Evolutionary conservation across 2,888 invertebrate species (phyloP), one percentile per base, ranked within the genome.

Genomic region (Ormyrus thymus): DNA sequence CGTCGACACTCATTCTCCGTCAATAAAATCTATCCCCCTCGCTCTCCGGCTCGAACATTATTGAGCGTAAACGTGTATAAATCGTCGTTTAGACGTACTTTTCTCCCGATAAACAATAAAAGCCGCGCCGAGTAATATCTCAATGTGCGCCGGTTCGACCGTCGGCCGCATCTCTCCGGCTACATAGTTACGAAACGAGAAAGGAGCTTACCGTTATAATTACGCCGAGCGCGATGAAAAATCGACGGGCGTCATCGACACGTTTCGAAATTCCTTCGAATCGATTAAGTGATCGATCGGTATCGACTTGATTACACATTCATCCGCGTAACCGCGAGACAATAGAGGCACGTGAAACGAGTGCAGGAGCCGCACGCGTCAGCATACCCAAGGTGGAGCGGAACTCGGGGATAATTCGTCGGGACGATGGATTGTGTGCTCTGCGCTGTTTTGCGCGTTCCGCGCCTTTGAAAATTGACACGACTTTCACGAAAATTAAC

Each of bases 401-500:
- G 66, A 29, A 43, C 62, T 7, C 7, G 56, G 48, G 56, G 58
- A 48, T 65, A 58, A 66, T 74, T 45, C 7, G 13, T 13, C 51
- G 58, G 13, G 43, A 55, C 29, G 53, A 74, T 48, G 73, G 50
- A 66, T 74, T 64, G 15, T 43, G 10, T 48, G 56, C n/a, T 48
- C 5, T 46, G 62, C 43, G 13, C 11, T n/a, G n/a, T 64, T 59
- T 46, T 45, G 70, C 50, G 48, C 13, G 68, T 73, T 62, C 56
- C 68, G 58, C 70, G 48, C 8, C 29, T 45, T 43, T 51, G 64
- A 8, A 55, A 55, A 70, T 56, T 74, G 70, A 74, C 73, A 69
- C 75, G n/a, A 79, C 79, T 79, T 79, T 79, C 79, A 61, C 70
- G 79, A 15, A 65, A 73, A 73, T 78, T 72, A 73, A 72, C 78